A percentile compares a stretch with the other conserved stretches of the same genome.
These are phyloP conservation scores for Polymixis lichenea DNA, from an alignment of 2,888 invertebrate genomes.

Conservation along the genomic window DNA sequence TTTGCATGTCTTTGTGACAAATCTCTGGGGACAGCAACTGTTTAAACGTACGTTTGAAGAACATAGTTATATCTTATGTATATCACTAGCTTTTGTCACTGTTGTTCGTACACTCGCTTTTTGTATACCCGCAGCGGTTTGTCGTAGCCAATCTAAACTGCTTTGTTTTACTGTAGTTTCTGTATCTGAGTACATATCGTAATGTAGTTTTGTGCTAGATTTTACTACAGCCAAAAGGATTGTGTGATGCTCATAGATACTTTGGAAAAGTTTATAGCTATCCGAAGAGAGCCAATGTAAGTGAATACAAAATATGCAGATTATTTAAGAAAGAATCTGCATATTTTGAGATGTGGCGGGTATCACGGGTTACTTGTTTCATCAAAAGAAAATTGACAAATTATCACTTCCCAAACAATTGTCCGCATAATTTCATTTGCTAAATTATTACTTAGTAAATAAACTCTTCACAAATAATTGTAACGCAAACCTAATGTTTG, in stretches of 20 bases:
- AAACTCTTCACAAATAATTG: too few relatives aligned
- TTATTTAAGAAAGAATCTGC: too few relatives aligned
- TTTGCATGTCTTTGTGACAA: conserved; percentile 34
- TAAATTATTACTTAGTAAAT: too few relatives aligned
- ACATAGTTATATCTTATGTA: conserved; percentile 22
- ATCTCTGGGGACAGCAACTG: conserved; percentile 18
- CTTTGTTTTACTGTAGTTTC: conserved; percentile 23
- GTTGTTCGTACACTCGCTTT: conserved; percentile 25
- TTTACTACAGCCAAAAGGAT: neutral
- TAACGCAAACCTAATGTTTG: too few relatives aligned
- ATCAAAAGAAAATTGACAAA: too few relatives aligned
- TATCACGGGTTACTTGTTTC: too few relatives aligned
- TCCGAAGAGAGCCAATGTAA: neutral
- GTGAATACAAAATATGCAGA: neutral
- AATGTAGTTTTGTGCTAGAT: neutral
- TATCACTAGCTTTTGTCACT: conserved; percentile 17
- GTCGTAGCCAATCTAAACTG: conserved; percentile 34
- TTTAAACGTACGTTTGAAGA: conserved; percentile 32
- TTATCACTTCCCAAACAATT: too few relatives aligned
- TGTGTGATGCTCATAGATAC: neutral
- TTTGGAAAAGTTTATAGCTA: neutral
- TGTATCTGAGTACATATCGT: conserved; percentile 7
- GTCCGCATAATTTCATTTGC: too few relatives aligned
- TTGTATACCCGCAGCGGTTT: conserved; percentile 17
- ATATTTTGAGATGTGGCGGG: too few relatives aligned